Evolutionary conservation across 2,113 vertebrate species (phyloP).

Genomic region (Pica pica): DNA sequence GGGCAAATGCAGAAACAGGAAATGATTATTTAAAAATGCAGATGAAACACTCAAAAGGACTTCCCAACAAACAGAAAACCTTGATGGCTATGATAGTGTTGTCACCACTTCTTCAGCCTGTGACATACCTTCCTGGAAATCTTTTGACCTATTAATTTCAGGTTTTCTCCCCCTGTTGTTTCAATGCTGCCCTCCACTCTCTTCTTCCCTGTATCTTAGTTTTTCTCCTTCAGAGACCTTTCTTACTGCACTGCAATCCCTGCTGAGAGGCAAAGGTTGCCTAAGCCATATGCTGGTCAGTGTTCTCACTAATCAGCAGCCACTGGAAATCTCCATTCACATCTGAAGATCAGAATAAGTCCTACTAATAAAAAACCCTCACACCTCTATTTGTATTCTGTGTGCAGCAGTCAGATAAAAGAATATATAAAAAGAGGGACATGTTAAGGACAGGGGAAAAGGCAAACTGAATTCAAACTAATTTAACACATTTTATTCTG

Average conservation of each 20-base stretch:
- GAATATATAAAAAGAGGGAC: not conserved
- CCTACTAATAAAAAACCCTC: not conserved
- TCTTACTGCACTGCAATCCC: not conserved
- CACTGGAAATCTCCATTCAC: not conserved
- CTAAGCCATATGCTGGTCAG: accelerated
- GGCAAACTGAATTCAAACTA: not conserved
- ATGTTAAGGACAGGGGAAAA: not conserved
- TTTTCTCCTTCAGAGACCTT: not conserved
- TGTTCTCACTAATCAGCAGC: not conserved
- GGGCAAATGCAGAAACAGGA: not conserved
- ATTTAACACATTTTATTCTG: not conserved
- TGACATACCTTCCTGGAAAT: not conserved
- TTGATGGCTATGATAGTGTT: not conserved
- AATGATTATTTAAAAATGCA: not conserved
- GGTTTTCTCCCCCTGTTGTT: not conserved
- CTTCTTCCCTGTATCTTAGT: not conserved
- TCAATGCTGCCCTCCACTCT: not conserved
- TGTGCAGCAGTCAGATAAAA: not conserved
- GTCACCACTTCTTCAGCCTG: not conserved
- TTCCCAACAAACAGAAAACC: not conserved
- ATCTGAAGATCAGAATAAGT: not conserved
- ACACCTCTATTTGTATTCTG: not conserved
- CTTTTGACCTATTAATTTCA: not conserved
- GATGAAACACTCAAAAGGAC: not conserved
- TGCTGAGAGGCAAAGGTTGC: not conserved